Conservation (phyloP, 2,113 vertebrate species). For the Ictalurus furcatus region DNA sequence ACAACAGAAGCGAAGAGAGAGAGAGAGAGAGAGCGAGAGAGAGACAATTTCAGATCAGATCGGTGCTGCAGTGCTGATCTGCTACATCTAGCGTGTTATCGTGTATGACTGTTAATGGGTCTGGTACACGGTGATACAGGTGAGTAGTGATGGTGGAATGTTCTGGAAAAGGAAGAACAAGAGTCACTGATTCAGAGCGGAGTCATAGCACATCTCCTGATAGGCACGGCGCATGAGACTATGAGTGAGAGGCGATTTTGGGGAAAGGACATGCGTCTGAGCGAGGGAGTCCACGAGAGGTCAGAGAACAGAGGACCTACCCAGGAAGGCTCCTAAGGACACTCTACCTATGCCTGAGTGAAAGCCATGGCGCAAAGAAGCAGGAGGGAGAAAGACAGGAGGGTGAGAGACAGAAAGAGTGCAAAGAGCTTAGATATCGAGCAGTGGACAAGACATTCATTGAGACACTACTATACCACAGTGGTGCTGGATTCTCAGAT, state of each 20-base stretch:
- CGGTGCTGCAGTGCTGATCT: neutral
- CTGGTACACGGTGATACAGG: neutral
- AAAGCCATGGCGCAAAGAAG: conserved; percentile 57
- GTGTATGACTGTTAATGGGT: neutral
- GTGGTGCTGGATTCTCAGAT: neutral
- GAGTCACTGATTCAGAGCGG: conserved; percentile 30
- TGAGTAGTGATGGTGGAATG: conserved; percentile 34
- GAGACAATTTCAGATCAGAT: neutral
- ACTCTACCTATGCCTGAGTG: conserved; percentile 86
- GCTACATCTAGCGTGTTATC: neutral
- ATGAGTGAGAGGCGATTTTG: neutral
- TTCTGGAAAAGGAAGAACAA: conserved; percentile 31
- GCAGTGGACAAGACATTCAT: neutral
- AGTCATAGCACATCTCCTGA: neutral
- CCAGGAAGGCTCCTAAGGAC: conserved; percentile 89
- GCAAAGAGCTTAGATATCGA: neutral
- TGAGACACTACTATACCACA: neutral
- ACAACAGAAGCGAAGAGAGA: neutral
- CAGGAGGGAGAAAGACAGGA: conserved; percentile 23
- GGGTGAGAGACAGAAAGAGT: neutral
- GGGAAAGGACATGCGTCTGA: neutral
- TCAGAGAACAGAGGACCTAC: conserved; percentile 75
- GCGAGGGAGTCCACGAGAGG: neutral
- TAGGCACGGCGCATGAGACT: conserved; percentile 3
- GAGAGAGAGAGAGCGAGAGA: neutral